Conservation (phyloP, 2,888 invertebrate species). For the Sisyra nigra region DNA sequence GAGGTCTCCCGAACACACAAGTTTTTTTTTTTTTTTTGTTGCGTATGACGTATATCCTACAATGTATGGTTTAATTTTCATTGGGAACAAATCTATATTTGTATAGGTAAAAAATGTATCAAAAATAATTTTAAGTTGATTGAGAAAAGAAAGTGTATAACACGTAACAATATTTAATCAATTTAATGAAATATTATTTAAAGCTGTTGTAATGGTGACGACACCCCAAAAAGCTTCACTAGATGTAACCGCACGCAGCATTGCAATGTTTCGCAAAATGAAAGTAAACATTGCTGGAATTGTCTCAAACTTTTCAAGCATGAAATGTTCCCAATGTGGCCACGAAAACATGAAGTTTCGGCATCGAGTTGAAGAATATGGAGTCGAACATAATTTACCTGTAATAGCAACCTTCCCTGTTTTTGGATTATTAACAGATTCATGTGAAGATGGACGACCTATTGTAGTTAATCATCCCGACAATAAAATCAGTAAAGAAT, state of each 20-base stretch:
- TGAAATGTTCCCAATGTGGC: conserved; percentile 62
- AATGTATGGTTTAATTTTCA: no score
- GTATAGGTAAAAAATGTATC: no score
- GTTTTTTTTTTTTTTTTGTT: no score
- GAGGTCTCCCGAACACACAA: no score
- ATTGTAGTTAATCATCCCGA: conserved; percentile 50
- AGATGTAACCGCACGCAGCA: conserved; percentile 71
- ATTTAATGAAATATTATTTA: background rate
- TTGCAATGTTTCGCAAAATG: conserved; percentile 74
- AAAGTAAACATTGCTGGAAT: conserved; percentile 73
- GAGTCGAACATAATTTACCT: conserved; percentile 44
- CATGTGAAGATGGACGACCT: conserved; percentile 60
- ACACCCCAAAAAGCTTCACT: conserved; percentile 83
- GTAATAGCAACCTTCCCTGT: conserved; percentile 60
- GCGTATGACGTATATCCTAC: no score
- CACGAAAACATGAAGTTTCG: conserved; percentile 60
- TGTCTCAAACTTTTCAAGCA: conserved; percentile 79
- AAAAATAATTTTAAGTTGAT: no score
- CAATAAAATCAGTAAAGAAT: conserved; percentile 10
- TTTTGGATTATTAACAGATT: conserved; percentile 46
- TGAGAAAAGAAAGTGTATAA: no score
- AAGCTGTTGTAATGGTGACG: conserved; percentile 76
- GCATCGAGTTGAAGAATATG: conserved; percentile 40
- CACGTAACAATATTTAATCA: background rate
- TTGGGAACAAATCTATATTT: no score